phyloP scores from a whole-genome alignment of 2,797 vertebrate genomes.

The Poeciliopsis infans region DNA sequence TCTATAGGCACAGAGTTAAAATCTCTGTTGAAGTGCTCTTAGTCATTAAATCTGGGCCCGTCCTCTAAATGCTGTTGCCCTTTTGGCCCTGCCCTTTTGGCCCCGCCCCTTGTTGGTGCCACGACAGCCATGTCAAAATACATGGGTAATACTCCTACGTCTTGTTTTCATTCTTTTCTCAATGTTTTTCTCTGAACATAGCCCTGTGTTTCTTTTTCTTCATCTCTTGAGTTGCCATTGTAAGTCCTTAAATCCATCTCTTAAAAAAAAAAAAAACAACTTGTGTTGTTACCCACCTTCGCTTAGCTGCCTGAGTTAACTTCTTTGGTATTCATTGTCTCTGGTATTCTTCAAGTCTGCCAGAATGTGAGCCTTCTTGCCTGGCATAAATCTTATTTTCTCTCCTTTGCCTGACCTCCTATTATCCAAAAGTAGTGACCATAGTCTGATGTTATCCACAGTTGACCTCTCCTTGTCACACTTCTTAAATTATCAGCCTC shows the following conservation, averaged over 20 bases:
- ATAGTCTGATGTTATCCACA: constrained; percentile 17
- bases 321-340: constrained; percentile 8
- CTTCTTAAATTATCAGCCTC: constrained; percentile 8
- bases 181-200: constrained; percentile 37
- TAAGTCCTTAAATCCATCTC: constrained; percentile 24
- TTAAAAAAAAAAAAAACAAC: neutral
- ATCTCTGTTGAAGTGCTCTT: neutral
- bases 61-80: neutral
- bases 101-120: neutral
- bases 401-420: constrained; percentile 24
- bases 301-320: neutral
- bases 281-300: constrained; percentile 9
- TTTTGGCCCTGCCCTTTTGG: neutral
- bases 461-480: constrained; percentile 24
- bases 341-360: constrained; percentile 9
- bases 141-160: neutral
- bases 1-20: neutral
- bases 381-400: constrained; percentile 26
- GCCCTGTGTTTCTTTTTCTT: constrained; percentile 34
- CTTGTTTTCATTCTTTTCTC: constrained; percentile 10
- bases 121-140: neutral
- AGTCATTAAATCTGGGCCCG: neutral
- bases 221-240: constrained; percentile 27
- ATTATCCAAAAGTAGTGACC: constrained; percentile 22
- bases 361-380: constrained; percentile 10